Base-by-base conservation (phyloP, 2,113 vertebrate genomes). In the Fulmarus glacialis region DNA sequence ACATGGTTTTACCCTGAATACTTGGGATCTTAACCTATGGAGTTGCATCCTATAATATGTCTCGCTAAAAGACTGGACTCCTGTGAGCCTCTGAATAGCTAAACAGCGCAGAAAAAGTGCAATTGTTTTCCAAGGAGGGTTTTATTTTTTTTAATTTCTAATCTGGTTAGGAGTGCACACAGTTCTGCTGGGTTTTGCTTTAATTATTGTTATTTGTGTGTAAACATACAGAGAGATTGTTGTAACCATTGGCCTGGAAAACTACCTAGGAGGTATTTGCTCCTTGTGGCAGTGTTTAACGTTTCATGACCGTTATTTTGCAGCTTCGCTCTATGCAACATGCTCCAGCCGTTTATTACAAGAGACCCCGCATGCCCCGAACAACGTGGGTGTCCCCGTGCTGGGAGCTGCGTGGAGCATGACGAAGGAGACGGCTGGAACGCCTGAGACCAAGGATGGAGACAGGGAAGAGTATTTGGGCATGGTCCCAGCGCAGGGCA, bases 321-420 rank as follows among this genome's bases (percentile, higher is more conserved):
- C 86, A 78, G 67, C 75, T 48, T 24, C 4, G 5, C 75, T 42
- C 21, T 68, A 6, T 10, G 70, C 36, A 58, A 12, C 19, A 0
- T 3, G 21, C 66, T 50, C 89, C 11, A 10, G 23, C 30, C 0
- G 0, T 12, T 42, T 3, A 11, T 40, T 34, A 12, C 1, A 4
- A 59, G 58, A 64, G 55, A 71, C 18, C 32, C 30, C 0, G 0
- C 0, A 0, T 9, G 42, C 59, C 80, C 88, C 0, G 0, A 15
- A 9, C 7, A 1, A 0, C 1, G 7, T 1, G 5, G 36, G 21
- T 12, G 53, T 13, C 53, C 71, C 53, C 0, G 0, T 5, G 55
- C 77, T 26, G 47, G 58, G 42, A 29, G 21, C 64, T 22, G 38
- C 1, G 0, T 1, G 4, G 15, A 36, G 36, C 30, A 7, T 0